phyloP scores from a whole-genome alignment of 2,888 invertebrate species.

The Leucoma salicis region DNA sequence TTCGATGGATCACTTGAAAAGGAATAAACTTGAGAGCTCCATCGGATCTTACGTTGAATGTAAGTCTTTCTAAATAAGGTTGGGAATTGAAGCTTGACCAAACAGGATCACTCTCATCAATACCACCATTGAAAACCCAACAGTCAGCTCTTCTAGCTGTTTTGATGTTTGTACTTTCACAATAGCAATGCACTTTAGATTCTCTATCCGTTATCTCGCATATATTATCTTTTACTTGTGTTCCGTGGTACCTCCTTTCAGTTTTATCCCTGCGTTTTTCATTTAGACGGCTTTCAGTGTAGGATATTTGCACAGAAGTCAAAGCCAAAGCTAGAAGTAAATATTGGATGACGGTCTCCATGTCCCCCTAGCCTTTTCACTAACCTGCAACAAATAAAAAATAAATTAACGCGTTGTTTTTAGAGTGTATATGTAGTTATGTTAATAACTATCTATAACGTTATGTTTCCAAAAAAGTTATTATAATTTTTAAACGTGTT shows the following conservation, averaged over 20 bases:
- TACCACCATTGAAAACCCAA: slow-evolving; percentile 87
- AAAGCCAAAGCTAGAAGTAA: slow-evolving; percentile 76
- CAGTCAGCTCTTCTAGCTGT: slow-evolving; percentile 88
- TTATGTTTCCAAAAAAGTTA: no score
- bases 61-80: slow-evolving; percentile 85
- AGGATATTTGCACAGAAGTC: slow-evolving; percentile 79
- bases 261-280: slow-evolving; percentile 79
- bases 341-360: slow-evolving; percentile 76
- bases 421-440: no score
- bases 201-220: slow-evolving; percentile 81
- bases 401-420: slow-evolving; percentile 35
- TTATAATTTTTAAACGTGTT: no score
- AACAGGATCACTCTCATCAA: slow-evolving; percentile 85
- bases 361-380: slow-evolving; percentile 51
- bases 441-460: no score
- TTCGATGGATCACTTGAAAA: slow-evolving; percentile 84
- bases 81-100: slow-evolving; percentile 89
- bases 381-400: slow-evolving; percentile 70
- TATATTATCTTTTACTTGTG: slow-evolving; percentile 76
- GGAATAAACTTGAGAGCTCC: slow-evolving; percentile 88
- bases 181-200: slow-evolving; percentile 85
- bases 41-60: slow-evolving; percentile 86
- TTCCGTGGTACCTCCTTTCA: slow-evolving; percentile 65
- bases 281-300: slow-evolving; percentile 77
- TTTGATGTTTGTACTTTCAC: slow-evolving; percentile 80